phyloP scores from a whole-genome alignment of 1,140 invertebrate species.

The Carcinoscorpius rotundicauda region DNA sequence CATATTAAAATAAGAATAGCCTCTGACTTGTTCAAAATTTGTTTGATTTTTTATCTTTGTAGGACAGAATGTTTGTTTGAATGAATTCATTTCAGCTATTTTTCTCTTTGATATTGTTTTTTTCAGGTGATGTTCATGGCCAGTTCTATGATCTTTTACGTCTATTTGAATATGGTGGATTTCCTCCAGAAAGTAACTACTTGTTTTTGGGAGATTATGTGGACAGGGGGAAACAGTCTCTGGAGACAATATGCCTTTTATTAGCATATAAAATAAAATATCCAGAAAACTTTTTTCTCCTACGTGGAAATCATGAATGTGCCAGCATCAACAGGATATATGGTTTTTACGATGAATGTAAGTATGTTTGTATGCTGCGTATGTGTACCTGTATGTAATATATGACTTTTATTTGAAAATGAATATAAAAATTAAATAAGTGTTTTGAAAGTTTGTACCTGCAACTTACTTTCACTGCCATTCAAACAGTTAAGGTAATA shows the following conservation, averaged over 20 bases:
- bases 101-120: conserved; percentile 3
- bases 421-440: no score
- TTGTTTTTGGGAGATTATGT: conserved; percentile 62
- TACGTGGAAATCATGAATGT: conserved; percentile 53
- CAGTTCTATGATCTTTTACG: conserved; percentile 44
- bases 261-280: conserved; percentile 37
- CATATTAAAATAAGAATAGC: no score
- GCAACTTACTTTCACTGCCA: no score
- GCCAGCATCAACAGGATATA: conserved; percentile 49
- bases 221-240: conserved; percentile 72
- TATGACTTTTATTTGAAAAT: no score
- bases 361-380: background rate
- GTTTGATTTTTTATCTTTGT: no score
- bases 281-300: conserved; percentile 51
- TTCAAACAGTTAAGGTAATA: no score
- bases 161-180: conserved; percentile 44
- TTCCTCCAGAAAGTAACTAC: conserved; percentile 39
- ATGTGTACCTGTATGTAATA: no score
- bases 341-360: conserved; percentile 41
- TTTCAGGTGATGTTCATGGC: conserved; percentile 42
- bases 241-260: conserved; percentile 82
- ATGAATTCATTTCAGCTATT: no score
- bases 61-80: no score
- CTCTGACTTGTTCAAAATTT: no score
- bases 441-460: no score